A percentile compares a stretch with the other conserved stretches of the same genome.
Conservation (phyloP, 2,888 invertebrate genomes). For the Keiferia lycopersicella region DNA sequence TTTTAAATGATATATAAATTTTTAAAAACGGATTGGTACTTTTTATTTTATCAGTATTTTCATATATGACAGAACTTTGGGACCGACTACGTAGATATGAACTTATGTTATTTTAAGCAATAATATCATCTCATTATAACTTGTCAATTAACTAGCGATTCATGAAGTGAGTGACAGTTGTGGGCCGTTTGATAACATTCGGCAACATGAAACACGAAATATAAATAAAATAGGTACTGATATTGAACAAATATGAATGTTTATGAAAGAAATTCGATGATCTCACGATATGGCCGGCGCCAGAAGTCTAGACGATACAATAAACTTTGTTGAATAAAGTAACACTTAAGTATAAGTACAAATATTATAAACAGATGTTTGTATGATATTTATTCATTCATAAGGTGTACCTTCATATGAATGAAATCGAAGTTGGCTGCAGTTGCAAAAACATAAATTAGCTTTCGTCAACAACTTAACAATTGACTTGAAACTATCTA, state of each 20-base stretch:
- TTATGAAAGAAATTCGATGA: constrained; percentile 24
- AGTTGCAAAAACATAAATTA: too few species aligned
- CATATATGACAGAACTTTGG: too few species aligned
- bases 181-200: constrained; percentile 37
- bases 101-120: background rate
- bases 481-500: too few species aligned
- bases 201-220: constrained; percentile 19
- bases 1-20: too few species aligned
- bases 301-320: constrained; percentile 23
- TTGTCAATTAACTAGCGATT: constrained; percentile 18
- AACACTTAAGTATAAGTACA: background rate
- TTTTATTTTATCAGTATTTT: too few species aligned
- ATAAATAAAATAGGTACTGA: background rate
- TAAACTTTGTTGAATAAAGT: too few species aligned
- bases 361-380: background rate
- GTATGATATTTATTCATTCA: background rate
- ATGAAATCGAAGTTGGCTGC: too few species aligned
- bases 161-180: constrained; percentile 29
- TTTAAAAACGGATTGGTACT: too few species aligned
- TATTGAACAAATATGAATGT: background rate
- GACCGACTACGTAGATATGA: too few species aligned
- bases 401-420: background rate
- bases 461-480: too few species aligned
- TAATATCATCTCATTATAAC: background rate
- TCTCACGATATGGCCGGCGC: constrained; percentile 32